Base-by-base conservation (phyloP, 2,888 invertebrate species). In the Buathra laborator region DNA sequence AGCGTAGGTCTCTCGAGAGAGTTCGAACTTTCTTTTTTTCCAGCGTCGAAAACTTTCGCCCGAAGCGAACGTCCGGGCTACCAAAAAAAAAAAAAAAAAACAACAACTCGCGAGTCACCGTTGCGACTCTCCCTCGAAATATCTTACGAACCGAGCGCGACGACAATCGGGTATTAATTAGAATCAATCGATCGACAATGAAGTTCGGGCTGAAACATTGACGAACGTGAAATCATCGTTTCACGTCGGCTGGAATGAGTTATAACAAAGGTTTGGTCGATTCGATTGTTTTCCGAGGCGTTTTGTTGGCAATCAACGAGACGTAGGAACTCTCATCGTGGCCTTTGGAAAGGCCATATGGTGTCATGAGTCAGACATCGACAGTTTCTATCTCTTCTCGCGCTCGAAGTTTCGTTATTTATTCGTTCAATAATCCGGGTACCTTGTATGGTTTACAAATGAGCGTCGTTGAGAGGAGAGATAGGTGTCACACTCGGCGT, bases 41-140 rank as follows among this genome's bases (percentile, higher is more conserved):
- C 44, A 64, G 37, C 37, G 79, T 43, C 44, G 44, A 64, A 71
- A 77, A 87, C 86, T 87, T 87, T 87, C 84, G 86, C 86, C 84
- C 80, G 86, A 81, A 79, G 74, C 59, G 37, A 66, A 48, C 71
- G 75, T 56, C 76, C 80, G 79, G 43, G 43, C 53, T 19, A 56
- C 37, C 24, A 12, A 67, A 32, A 53, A 67, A 66, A 56, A 75
- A 66, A 32, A 67, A 66, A 56, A 75, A 66, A 16, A 70, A 79
- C 68, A 53, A 19, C 37, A 2, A 71, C 51, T 51, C 51, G n/a
- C 66, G 16, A 51, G 51, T 51, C 53, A 19, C 53, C 9, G 53
- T 37, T 19, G 51, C 43, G 51, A 29, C 32, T 67, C 48, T 14
- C 64, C 19, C 24, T 48, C 68, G 68, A 68, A 68, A 68, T 29